Conservation (phyloP, 2,113 vertebrate species). For the Pyxicephalus adspersus region DNA sequence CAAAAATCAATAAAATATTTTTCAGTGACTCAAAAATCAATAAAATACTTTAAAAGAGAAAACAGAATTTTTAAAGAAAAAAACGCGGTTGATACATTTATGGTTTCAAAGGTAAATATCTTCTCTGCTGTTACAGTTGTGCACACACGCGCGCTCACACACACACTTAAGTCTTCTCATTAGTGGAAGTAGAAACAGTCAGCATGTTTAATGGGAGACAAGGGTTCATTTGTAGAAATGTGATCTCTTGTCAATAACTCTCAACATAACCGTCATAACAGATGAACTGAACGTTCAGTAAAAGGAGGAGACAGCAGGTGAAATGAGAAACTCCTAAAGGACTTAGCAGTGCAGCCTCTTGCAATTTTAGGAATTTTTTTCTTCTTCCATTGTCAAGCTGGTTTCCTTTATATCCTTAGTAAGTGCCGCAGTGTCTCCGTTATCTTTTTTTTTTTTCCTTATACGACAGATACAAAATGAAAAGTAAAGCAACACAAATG, state of each 20-base stretch:
- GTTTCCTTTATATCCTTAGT: conserved; percentile 20
- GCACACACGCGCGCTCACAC: not conserved
- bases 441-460: conserved; percentile 31
- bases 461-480: conserved; percentile 37
- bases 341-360: conserved; percentile 37
- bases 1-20: no score
- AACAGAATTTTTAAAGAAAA: not conserved
- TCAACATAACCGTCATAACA: conserved; percentile 54
- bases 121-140: no score
- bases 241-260: conserved; percentile 45
- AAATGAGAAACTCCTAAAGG: conserved; percentile 57
- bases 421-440: conserved; percentile 16
- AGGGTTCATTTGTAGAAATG: conserved; percentile 57
- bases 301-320: conserved; percentile 45
- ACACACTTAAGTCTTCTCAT: conserved; percentile 26
- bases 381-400: conserved; percentile 35
- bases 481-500: conserved; percentile 20
- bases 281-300: conserved; percentile 50
- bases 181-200: conserved; percentile 45
- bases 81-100: not conserved
- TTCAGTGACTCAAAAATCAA: no score
- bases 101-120: not conserved
- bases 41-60: no score
- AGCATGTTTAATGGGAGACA: conserved; percentile 50
- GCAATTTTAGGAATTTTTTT: conserved; percentile 47